Percentiles rank a stretch among this genome's conserved stretches.
Conservation (phyloP, 2,113 vertebrate species). For the Hippocampus comes region DNA sequence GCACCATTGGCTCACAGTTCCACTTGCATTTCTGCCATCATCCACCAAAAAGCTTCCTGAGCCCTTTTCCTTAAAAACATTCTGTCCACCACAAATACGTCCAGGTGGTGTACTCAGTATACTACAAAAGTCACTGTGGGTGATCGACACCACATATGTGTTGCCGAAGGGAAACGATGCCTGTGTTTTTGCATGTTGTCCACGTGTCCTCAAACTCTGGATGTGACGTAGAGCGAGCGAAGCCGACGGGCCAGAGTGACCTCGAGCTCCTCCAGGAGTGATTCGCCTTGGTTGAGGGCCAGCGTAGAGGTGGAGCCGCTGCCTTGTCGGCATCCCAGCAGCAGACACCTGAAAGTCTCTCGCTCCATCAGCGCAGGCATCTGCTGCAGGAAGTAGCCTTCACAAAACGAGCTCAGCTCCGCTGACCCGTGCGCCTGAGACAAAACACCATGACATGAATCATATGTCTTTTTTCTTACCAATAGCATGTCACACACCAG, state of each 20-base stretch:
- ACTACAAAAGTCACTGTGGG: neutral
- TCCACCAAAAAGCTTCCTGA: constrained; percentile 35
- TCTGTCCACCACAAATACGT: constrained; percentile 10
- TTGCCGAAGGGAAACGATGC: neutral
- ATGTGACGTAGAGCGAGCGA: constrained; percentile 83
- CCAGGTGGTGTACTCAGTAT: neutral
- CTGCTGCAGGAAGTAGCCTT: constrained; percentile 93
- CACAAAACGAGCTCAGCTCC: constrained; percentile 85
- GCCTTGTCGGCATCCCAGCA: constrained; percentile 77
- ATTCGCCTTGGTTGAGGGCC: constrained; percentile 69
- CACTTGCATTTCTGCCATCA: constrained; percentile 18
- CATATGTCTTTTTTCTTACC: neutral
- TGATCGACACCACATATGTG: neutral
- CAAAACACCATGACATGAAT: neutral
- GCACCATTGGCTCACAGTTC: constrained; percentile 46
- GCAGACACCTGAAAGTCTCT: constrained; percentile 82
- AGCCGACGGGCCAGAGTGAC: constrained; percentile 78
- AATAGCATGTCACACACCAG: neutral
- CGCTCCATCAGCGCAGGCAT: constrained; percentile 84
- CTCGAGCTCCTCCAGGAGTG: constrained; percentile 83
- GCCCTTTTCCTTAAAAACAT: constrained; percentile 16
- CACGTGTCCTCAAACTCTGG: constrained; percentile 76
- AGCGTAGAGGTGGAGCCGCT: constrained; percentile 35
- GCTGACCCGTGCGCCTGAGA: constrained; percentile 80
- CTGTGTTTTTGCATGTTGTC: neutral